Base-by-base conservation (phyloP, 2,113 vertebrate genomes). In the Phalacrocorax carbo region DNA sequence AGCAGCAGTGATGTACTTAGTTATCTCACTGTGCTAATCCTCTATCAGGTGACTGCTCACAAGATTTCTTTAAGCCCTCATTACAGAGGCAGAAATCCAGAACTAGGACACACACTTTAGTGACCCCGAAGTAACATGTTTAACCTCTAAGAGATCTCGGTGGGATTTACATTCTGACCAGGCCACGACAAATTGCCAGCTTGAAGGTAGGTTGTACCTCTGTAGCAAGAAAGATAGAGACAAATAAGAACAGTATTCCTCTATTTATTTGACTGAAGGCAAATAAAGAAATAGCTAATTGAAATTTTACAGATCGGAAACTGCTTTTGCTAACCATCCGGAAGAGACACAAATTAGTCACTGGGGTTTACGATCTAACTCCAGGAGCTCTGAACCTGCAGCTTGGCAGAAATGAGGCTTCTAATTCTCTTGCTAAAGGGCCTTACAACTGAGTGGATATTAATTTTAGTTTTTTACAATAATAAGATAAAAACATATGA, bases 11-110 rank as follows among this genome's bases (percentile, higher is more conserved):
- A 93, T 86, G 85, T 64, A 75, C 84, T 94, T 75, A 5, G 89
- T 90, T 97, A 94, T 96, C 91, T 93, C 88, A 78, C 88, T n/a
- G 58, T 40, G 94, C 96, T 98, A 98, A 99, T 98, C 98, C 97
- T 66, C 93, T 60, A 54, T 98, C 98, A 98, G 98, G 98, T 98
- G 99, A 98, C 96, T 97, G 89, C 97, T 99, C 98, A 98, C 98
- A 98, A 98, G 98, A 96, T 97, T 93, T 91, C 90, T 75, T 78
- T 96, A 96, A 97, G 92, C 88, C 60, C 95, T 95, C 82, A 77
- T 88, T 73, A 96, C 87, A 34, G 90, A 97, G 94, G 96, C 73
- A 85, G 65, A 79, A 88, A 79, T 29, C 62, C 80, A 64, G 52
- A 94, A 96, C 88, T 32, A 92, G 96, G 94, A 91, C 72, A 81